Percentiles rank a stretch among this genome's conserved stretches.
phyloP scores from a whole-genome alignment of 2,797 vertebrate genomes.

The Tympanoctomys barrerae region DNA sequence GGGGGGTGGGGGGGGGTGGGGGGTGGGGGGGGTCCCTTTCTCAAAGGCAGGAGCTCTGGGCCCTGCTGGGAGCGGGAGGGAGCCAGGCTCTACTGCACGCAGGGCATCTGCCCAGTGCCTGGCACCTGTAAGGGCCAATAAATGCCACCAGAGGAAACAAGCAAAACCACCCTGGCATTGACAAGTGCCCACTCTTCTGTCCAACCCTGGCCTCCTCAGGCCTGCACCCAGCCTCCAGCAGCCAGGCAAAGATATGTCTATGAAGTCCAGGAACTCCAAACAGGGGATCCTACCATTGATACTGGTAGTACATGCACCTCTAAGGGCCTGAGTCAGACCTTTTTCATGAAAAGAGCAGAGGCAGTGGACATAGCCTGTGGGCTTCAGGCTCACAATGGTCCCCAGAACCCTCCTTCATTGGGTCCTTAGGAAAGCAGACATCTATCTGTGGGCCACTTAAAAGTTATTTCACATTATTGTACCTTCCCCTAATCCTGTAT shows the following conservation, averaged over 20 bases:
- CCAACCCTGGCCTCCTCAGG: neutral
- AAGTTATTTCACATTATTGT: neutral
- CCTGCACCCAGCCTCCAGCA: neutral
- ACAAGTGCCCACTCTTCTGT: neutral
- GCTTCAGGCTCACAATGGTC: neutral
- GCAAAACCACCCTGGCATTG: neutral
- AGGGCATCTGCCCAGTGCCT: neutral
- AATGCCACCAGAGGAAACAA: neutral
- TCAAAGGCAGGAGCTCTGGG: neutral
- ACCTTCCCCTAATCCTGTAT: neutral
- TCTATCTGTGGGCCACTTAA: neutral
- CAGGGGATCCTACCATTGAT: neutral
- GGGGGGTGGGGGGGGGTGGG: too few species aligned
- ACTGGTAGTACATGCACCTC: neutral
- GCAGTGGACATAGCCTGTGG: fast-evolving
- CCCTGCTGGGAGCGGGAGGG: neutral
- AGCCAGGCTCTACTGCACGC: neutral
- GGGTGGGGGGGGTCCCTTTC: neutral
- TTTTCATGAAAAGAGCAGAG: neutral
- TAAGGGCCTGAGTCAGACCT: neutral
- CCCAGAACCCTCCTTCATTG: neutral
- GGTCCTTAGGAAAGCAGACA: neutral
- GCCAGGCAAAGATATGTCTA: neutral
- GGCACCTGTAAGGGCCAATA: neutral
- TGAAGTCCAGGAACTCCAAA: neutral